Base-by-base conservation (phyloP, 2,797 vertebrate species). In the Avahi laniger region DNA sequence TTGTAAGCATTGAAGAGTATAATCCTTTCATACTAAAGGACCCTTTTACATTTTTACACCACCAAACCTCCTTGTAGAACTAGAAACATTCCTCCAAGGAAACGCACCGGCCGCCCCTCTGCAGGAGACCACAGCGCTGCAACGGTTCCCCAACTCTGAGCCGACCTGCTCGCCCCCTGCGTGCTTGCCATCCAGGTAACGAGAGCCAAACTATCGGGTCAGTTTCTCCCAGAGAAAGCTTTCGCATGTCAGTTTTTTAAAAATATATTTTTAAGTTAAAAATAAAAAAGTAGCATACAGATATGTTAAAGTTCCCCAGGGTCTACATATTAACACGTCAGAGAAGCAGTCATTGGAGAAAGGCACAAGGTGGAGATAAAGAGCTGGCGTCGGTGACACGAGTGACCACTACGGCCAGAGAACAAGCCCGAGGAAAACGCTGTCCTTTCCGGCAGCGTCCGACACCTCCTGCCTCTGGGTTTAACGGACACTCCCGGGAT, bases 121-220 rank as follows among this genome's bases (percentile, higher is more conserved):
- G 8, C 0, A 3, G 72, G 20, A 10, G 28, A 10, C 50, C 30
- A 10, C 9, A 2, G 9, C 7, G 4, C 59, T 3, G 4, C 0
- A 0, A 28, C 13, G 30, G 9, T 6, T 35, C 35, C 43, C 38
- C 35, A 12, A 48, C 22, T 57, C 46, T 22, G 33, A 1, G 61
- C 3, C 24, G 7, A 17, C 33, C 1, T 5, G 17, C 6, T 50
- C 41, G 9, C 9, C 26, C 54, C 18, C 79, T 1, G 10, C 28
- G 9, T 52, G 38, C 13, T 1, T 41, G 48, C 24, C 20, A 85
- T 13, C 65, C 26, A 3, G 5, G 28, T 33, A 30, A 67, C 4
- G 0, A 61, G 28, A 61, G n/a, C 59, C 48, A 22, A 38, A 52
- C 17, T 7, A 22, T 17, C 10, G 46, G 5, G 11, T 9, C 84